Evolutionary conservation across 2,797 vertebrate genomes (phyloP).

Genomic region (Aplochiton taeniatus): DNA sequence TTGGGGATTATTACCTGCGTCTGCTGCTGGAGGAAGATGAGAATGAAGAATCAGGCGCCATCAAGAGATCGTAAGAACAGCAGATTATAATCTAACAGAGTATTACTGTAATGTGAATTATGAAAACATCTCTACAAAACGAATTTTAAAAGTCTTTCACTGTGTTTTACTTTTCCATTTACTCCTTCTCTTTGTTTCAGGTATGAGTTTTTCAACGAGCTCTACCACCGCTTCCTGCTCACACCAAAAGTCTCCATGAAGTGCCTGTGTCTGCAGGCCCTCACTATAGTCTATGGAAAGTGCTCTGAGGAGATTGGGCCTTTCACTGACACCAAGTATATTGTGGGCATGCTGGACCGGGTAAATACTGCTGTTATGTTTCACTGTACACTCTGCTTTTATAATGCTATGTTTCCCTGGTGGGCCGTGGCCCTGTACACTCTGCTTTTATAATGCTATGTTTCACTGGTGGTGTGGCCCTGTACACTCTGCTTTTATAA

Average conservation of each 20-base stretch:
- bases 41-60: slow-evolving; percentile 90
- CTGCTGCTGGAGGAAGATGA: slow-evolving; percentile 96
- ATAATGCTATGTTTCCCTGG: too few species aligned
- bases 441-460: too few species aligned
- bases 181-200: slow-evolving; percentile 60
- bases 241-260: slow-evolving; percentile 99
- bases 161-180: background rate
- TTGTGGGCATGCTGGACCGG: slow-evolving; percentile 96
- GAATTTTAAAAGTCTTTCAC: background rate
- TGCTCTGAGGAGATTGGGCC: slow-evolving; percentile 96
- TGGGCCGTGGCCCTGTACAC: too few species aligned
- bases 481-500: too few species aligned
- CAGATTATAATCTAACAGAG: too few species aligned
- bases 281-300: slow-evolving; percentile 96
- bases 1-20: slow-evolving; percentile 97
- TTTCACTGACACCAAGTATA: slow-evolving; percentile 95
- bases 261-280: slow-evolving; percentile 96
- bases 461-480: fast-evolving
- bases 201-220: slow-evolving; percentile 98
- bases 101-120: too few species aligned
- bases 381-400: too few species aligned
- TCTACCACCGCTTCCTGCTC: slow-evolving; percentile 97
- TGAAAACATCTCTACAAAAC: slow-evolving; percentile 13
- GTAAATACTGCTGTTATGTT: slow-evolving; percentile 72
- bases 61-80: slow-evolving; percentile 93